Evolutionary conservation across 2,888 invertebrate species (phyloP).

Genomic region (Metalampra italica): DNA sequence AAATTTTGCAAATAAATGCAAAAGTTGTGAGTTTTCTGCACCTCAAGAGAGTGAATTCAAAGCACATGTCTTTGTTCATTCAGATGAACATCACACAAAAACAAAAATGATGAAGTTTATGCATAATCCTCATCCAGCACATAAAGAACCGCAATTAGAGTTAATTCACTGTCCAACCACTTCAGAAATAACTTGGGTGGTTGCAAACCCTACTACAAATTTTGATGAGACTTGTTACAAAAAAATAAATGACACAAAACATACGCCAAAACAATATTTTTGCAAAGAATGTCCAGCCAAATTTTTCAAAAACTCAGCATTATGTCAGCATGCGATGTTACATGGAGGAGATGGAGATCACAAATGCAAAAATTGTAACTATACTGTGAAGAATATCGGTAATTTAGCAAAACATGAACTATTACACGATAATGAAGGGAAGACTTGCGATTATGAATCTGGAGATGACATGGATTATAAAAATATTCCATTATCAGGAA

Average conservation of each 20-base stretch:
- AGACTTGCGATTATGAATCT: constrained; percentile 67
- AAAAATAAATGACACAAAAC: constrained; percentile 44
- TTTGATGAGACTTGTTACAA: constrained; percentile 40
- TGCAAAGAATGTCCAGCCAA: constrained; percentile 85
- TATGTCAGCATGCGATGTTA: constrained; percentile 83
- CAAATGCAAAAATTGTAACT: constrained; percentile 85
- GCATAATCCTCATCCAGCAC: constrained; percentile 81
- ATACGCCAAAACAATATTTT: constrained; percentile 59
- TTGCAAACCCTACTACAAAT: constrained; percentile 43
- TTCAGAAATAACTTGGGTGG: constrained; percentile 67
- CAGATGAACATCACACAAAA: constrained; percentile 87
- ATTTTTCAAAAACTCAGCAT: constrained; percentile 84
- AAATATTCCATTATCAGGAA: constrained; percentile 81
- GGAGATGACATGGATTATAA: constrained; percentile 69
- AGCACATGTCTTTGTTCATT: constrained; percentile 85
- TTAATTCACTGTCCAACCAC: constrained; percentile 47
- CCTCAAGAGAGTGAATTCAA: constrained; percentile 83
- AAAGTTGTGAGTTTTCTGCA: constrained; percentile 87
- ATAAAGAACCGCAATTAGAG: constrained; percentile 81
- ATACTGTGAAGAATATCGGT: constrained; percentile 82
- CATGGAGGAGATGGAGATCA: constrained; percentile 82
- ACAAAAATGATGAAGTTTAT: constrained; percentile 83
- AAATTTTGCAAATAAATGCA: constrained; percentile 82
- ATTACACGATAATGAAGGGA: constrained; percentile 67
- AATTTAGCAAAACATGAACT: constrained; percentile 83